A percentile compares a stretch with the other conserved stretches of the same genome.
Conservation (phyloP, 2,797 vertebrate genomes). For the Calcarius lapponicus region DNA sequence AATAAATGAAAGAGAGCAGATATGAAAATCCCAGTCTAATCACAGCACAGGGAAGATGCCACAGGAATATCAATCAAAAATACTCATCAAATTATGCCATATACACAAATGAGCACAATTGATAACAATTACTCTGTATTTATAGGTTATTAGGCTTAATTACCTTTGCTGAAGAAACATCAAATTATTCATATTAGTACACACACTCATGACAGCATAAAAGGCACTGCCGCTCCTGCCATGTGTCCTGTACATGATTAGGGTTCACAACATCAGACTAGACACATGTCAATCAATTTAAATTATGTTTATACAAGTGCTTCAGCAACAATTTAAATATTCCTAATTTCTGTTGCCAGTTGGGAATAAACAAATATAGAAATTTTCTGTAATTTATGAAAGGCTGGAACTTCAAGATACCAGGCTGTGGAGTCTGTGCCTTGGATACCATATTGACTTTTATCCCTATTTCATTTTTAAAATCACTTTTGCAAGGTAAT, state of each 20-base stretch:
- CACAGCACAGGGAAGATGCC: background rate
- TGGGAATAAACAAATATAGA: background rate
- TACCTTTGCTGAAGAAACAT: conserved; percentile 21
- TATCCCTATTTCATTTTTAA: background rate
- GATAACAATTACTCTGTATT: conserved; percentile 38
- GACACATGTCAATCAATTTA: background rate
- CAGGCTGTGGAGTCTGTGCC: background rate
- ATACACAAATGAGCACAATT: conserved; percentile 31
- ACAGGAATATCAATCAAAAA: conserved; percentile 44
- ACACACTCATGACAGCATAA: background rate
- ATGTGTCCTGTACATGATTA: background rate
- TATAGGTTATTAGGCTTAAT: conserved; percentile 41
- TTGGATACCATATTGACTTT: background rate
- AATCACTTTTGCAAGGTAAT: background rate
- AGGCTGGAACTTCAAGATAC: background rate
- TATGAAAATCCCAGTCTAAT: conserved; percentile 12
- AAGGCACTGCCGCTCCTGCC: background rate
- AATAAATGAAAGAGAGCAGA: background rate
- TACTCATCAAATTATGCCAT: background rate
- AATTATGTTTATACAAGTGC: background rate
- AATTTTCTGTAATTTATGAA: background rate
- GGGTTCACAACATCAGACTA: background rate
- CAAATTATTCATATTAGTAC: background rate
- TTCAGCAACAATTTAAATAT: background rate
- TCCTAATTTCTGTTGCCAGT: background rate